Evolutionary conservation across 2,113 vertebrate species (phyloP).

Genomic region (Rhinogobius similis): DNA sequence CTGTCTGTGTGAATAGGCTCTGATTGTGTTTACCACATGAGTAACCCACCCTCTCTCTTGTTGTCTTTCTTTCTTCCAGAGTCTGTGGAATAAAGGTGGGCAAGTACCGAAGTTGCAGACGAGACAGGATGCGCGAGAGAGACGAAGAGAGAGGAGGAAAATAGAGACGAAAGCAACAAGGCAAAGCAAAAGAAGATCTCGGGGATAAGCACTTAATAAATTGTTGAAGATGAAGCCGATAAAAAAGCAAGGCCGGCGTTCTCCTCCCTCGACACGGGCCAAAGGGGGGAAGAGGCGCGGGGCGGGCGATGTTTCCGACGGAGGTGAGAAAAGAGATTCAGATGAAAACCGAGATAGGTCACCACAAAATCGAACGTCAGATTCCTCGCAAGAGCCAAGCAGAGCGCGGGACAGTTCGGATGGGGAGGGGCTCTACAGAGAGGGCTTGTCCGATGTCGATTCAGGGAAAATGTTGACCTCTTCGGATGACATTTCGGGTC

Average conservation of each 20-base stretch:
- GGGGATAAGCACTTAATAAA: slow-evolving; percentile 60
- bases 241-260: slow-evolving; percentile 81
- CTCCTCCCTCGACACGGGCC: slow-evolving; percentile 83
- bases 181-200: slow-evolving; percentile 36
- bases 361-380: slow-evolving; percentile 65
- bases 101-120: slow-evolving; percentile 54
- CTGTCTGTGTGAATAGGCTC: slow-evolving; percentile 35
- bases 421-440: slow-evolving; percentile 62
- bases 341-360: slow-evolving; percentile 70
- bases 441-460: slow-evolving; percentile 45
- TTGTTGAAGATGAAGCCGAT: slow-evolving; percentile 85
- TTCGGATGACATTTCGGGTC: slow-evolving; percentile 57
- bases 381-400: slow-evolving; percentile 64
- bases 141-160: slow-evolving; percentile 51
- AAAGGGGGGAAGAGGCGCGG: slow-evolving; percentile 83
- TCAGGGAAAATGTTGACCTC: slow-evolving; percentile 43
- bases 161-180: slow-evolving; percentile 40
- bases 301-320: slow-evolving; percentile 61
- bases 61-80: slow-evolving; percentile 54
- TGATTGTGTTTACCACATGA: slow-evolving; percentile 47
- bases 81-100: slow-evolving; percentile 57
- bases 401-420: slow-evolving; percentile 53
- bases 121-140: slow-evolving; percentile 65
- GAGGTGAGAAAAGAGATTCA: slow-evolving; percentile 73
- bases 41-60: slow-evolving; percentile 43